phyloP scores from a whole-genome alignment of 1,140 invertebrate genomes.

The Eulimnadia texana region DNA sequence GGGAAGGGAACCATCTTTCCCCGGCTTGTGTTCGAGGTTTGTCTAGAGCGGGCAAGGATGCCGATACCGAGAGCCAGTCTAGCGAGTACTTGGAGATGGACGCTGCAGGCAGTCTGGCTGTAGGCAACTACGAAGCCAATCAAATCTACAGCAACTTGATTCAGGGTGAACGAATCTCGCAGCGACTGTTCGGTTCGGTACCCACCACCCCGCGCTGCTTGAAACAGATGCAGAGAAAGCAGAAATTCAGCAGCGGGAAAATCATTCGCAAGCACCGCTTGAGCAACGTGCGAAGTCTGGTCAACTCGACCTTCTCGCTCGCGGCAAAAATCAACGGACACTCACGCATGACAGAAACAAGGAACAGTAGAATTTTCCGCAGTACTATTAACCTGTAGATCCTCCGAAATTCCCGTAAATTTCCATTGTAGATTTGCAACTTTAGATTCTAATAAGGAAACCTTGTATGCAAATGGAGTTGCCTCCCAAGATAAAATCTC shows the following conservation, averaged over 20 bases:
- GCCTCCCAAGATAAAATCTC: too few species aligned
- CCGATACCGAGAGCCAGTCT: neutral
- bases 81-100: slow-evolving; percentile 8
- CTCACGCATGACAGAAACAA: neutral
- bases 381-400: too few species aligned
- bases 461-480: too few species aligned
- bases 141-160: neutral
- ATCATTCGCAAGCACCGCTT: neutral
- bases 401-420: too few species aligned
- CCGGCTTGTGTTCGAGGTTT: neutral
- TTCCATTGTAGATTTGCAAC: too few species aligned
- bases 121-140: neutral
- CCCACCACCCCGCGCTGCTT: neutral
- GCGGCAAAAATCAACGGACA: neutral
- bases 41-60: neutral
- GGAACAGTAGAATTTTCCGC: too few species aligned
- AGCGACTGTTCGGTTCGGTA: neutral
- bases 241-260: neutral
- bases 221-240: neutral
- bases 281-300: neutral
- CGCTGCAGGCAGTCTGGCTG: neutral
- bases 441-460: too few species aligned
- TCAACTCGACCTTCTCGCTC: neutral
- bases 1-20: neutral
- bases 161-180: neutral